Percentiles rank a stretch among this genome's conserved stretches.
These are phyloP conservation scores for Musca domestica DNA, from an alignment of 1,140 invertebrate genomes.

Conservation along the genomic window DNA sequence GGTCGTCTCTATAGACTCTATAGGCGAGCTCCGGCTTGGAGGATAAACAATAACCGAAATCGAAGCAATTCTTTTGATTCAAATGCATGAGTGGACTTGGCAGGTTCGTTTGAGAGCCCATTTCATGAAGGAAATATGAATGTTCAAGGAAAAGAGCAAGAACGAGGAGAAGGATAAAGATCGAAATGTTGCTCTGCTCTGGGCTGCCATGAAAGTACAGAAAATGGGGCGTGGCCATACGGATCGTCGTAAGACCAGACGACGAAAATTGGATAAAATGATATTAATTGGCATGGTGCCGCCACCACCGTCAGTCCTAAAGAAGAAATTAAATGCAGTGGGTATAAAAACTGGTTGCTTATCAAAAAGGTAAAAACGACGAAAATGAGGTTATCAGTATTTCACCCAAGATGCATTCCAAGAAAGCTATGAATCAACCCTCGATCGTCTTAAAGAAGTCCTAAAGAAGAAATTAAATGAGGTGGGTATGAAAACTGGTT, in stretches of 20 bases:
- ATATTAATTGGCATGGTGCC: slow-evolving; percentile 77
- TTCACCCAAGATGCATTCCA: no score
- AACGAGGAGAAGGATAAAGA: slow-evolving; percentile 57
- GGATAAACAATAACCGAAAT: slow-evolving; percentile 68
- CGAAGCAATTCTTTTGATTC: slow-evolving; percentile 82
- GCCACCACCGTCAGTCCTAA: slow-evolving; percentile 49
- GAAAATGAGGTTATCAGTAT: no score
- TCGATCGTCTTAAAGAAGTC: slow-evolving; percentile 40
- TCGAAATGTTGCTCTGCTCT: slow-evolving; percentile 55
- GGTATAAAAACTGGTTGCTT: no score
- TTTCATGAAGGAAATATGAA: slow-evolving; percentile 86
- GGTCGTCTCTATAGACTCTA: no score
- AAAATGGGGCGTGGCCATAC: no score
- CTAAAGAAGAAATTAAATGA: slow-evolving; percentile 45
- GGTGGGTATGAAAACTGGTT: no score
- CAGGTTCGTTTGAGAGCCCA: slow-evolving; percentile 80
- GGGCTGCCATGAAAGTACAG: no score
- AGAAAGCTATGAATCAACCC: no score
- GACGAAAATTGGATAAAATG: slow-evolving; percentile 77
- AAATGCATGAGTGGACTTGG: slow-evolving; percentile 85
- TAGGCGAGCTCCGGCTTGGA: no score
- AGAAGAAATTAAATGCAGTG: no score
- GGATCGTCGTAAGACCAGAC: slow-evolving; percentile 67
- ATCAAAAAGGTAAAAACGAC: no score
- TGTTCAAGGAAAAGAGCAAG: slow-evolving; percentile 72